Evolutionary conservation across 2,888 invertebrate genomes (phyloP), one percentile per base, ranked within the genome.

Genomic region (Polydesmus complanatus): DNA sequence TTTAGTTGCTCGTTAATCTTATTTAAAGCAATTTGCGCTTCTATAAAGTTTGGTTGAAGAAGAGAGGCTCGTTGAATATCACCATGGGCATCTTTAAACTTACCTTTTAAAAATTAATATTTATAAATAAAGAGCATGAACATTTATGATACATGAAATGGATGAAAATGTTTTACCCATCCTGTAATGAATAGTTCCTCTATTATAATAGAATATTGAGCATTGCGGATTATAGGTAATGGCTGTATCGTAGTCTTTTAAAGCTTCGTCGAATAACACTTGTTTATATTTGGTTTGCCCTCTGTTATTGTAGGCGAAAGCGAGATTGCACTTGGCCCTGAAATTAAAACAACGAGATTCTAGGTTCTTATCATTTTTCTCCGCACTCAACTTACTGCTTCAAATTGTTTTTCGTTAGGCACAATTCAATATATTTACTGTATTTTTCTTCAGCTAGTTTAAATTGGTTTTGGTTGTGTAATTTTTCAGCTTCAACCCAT

Each of bases 171-270:
- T 67, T 8, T 37, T 37, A 75, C 75, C 73, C 60, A 76, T 68
- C 62, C 76, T 67, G 63, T 76, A 76, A 55, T 69, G 66, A 19
- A 76, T 71, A 1, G 74, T 70, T 19, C 73, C 76, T 63, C 74
- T 66, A 67, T 75, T 75, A 65, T 74, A 75, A 63, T 69, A 72
- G 0, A 72, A 69, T 25, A 68, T 66, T 18, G 72, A 68, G 25
- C 70, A 65, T 19, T 66, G 56, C 3, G 68, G 64, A 26, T 69
- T 61, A 19, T 68, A 65, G 1, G 66, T 57, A 26, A 75, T 61
- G 1, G 73, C 71, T 53, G 67, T 61, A 8, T 68, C 71, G 66
- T 73, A 75, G 64, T 73, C 73, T 37, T 68, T 64, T 1, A 73
- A 61, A 3, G 76, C 75, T 21, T 69, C 72, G 54, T 70, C 68